Conservation (phyloP, 2,113 vertebrate species). For the Xyliphius kryptos region DNA sequence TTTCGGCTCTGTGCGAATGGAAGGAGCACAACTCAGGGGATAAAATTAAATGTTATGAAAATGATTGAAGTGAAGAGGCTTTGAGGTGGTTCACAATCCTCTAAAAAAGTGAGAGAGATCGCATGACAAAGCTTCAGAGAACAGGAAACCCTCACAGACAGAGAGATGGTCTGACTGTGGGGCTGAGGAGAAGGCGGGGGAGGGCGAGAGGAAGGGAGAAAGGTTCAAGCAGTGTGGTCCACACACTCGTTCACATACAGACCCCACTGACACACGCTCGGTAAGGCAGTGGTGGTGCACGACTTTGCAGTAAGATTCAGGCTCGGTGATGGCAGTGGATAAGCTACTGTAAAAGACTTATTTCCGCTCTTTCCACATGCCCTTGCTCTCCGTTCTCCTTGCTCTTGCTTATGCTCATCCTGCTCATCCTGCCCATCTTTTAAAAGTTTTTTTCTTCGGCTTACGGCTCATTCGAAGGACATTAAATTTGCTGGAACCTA, state of each 20-base stretch:
- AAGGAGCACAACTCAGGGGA: no score
- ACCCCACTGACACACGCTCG: slow-evolving; percentile 51
- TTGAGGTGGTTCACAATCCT: background rate
- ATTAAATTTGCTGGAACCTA: slow-evolving; percentile 97
- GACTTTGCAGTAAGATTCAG: slow-evolving; percentile 51
- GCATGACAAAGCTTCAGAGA: no score
- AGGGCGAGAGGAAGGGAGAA: slow-evolving; percentile 38
- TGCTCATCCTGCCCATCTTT: slow-evolving; percentile 1
- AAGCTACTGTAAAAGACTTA: slow-evolving; percentile 43
- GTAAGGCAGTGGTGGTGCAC: slow-evolving; percentile 93
- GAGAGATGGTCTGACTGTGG: slow-evolving; percentile 12
- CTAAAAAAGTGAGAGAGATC: no score
- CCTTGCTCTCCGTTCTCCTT: background rate
- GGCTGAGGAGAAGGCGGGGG: slow-evolving; percentile 4
- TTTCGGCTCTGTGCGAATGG: no score
- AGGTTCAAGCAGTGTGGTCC: slow-evolving; percentile 11
- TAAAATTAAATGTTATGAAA: background rate
- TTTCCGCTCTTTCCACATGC: slow-evolving; percentile 27
- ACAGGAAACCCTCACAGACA: no score
- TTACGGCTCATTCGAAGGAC: slow-evolving; percentile 84
- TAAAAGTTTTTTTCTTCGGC: slow-evolving; percentile 37
- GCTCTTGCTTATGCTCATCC: background rate
- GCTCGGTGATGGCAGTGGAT: slow-evolving; percentile 72
- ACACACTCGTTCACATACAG: slow-evolving; percentile 27
- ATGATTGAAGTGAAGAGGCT: no score